Conservation (phyloP, 2,888 invertebrate genomes). For the Leptodirus hochenwartii region DNA sequence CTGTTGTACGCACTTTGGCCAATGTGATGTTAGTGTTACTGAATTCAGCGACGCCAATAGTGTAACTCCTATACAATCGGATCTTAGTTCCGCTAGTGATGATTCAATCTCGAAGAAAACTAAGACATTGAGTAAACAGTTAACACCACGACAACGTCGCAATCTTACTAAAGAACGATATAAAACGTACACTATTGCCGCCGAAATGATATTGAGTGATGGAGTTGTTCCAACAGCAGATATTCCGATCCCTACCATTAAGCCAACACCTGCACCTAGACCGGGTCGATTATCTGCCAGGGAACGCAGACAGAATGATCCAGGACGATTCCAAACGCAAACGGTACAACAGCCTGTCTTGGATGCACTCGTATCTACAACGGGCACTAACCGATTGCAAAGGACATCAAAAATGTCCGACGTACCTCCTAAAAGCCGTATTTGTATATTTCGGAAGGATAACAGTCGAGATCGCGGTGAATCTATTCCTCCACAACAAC, state of each 20-base stretch:
- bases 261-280: slow-evolving; percentile 10
- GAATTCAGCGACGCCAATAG: slow-evolving; percentile 31
- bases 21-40: slow-evolving; percentile 31
- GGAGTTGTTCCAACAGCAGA: not conserved
- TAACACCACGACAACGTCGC: slow-evolving; percentile 65
- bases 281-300: slow-evolving; percentile 37
- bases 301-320: slow-evolving; percentile 45
- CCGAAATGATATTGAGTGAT: slow-evolving; percentile 31
- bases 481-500: too few relatives aligned
- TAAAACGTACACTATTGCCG: slow-evolving; percentile 66
- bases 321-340: slow-evolving; percentile 53
- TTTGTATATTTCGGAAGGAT: too few relatives aligned
- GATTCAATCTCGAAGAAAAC: slow-evolving; percentile 53
- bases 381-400: not conserved
- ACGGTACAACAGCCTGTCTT: slow-evolving; percentile 23
- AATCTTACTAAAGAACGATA: slow-evolving; percentile 59
- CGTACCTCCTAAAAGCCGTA: too few relatives aligned
- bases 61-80: slow-evolving; percentile 47
- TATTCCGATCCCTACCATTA: too few relatives aligned
- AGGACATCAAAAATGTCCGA: too few relatives aligned
- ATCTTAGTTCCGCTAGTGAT: slow-evolving; percentile 43
- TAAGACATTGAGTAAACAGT: slow-evolving; percentile 26
- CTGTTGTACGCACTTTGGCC: slow-evolving; percentile 28
- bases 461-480: too few relatives aligned
- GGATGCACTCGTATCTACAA: slow-evolving; percentile 17